A percentile compares a stretch with the other conserved stretches of the same genome.
These are phyloP conservation scores for Nesoenas mayeri DNA, from an alignment of 2,113 vertebrate genomes.

Conservation along the genomic window DNA sequence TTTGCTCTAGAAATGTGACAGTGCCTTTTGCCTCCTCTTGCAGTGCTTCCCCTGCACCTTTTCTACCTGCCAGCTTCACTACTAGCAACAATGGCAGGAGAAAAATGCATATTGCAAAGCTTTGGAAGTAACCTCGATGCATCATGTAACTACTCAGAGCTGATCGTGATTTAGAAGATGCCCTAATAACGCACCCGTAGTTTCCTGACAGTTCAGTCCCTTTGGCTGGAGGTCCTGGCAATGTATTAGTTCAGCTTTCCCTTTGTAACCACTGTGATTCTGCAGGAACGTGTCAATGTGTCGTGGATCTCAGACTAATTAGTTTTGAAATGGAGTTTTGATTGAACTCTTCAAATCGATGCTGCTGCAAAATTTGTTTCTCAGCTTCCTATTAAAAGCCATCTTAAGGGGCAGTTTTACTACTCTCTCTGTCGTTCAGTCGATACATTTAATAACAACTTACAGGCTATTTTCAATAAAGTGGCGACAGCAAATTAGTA, in stretches of 20 bases:
- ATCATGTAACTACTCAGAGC: background rate
- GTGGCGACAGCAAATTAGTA: constrained; percentile 89
- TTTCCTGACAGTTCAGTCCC: constrained; percentile 52
- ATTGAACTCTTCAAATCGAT: constrained; percentile 99
- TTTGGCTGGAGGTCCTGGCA: constrained; percentile 70
- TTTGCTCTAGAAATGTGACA: background rate
- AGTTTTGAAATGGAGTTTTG: constrained; percentile 99
- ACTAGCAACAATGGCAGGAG: background rate
- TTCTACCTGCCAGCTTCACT: background rate
- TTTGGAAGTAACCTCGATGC: background rate
- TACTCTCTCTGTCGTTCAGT: constrained; percentile 88
- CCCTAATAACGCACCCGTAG: background rate
- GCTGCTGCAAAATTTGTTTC: constrained; percentile 97
- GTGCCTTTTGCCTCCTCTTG: background rate
- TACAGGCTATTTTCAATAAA: constrained; percentile 89
- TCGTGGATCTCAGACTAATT: constrained; percentile 98
- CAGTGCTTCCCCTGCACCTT: background rate
- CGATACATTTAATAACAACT: constrained; percentile 92
- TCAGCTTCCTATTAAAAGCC: constrained; percentile 92
- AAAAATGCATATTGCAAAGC: background rate
- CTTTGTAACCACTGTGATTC: constrained; percentile 80
- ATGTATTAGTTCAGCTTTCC: constrained; percentile 78
- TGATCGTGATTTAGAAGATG: background rate
- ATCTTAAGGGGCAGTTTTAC: constrained; percentile 91
- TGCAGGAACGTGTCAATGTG: constrained; percentile 87